Evolutionary conservation across 64 coral and sea anemone species (phyloP), one percentile per base, ranked within the genome.

Genomic region (Orbicella faveolata): DNA sequence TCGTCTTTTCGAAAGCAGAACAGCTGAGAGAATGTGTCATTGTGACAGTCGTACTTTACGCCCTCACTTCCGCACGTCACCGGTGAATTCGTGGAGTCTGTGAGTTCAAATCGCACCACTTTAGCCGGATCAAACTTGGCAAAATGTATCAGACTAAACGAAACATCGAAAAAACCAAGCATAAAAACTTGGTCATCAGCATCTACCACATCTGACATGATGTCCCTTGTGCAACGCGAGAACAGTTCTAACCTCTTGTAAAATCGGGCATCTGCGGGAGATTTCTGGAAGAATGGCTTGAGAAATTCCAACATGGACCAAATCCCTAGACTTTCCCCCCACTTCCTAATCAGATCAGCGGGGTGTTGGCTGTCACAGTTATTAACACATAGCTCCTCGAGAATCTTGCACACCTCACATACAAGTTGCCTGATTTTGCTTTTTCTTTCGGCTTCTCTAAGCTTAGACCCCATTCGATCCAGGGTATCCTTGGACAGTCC

Each of bases 191-290:
- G 61, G 12, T 83, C 61, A 18, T 83, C 61, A 18, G 67, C 61
- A 9, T 83, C 36, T 44, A 69, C 6, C 7, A 10, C 4, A 67
- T 83, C 61, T 65, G 20, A 67, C 61, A 83, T 13, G 33, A 83
- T 83, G 18, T 68, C 36, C 34, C 63, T 67, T 23, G 36, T 35
- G 19, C 35, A 12, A 14, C 19, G 9, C 10, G 62, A 23, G 23
- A 83, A 67, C 61, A 83, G 21, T 21, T 83, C 80, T 21, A 83
- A 67, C 20, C 80, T 41, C 33, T 66, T 83, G 36, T 83, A 62
- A 19, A 83, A 67, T 36, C 63, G 34, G 2, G 18, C 18, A 21
- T 83, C 33, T 20, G 41, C 17, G 0, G 80, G 61, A 36, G 61
- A 83, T 17, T 68, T 3, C 20, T 67, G 63, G 21, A 83, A 83